Evolutionary conservation across 2,888 invertebrate genomes (phyloP).

Genomic region (Drosophila mercatorum): DNA sequence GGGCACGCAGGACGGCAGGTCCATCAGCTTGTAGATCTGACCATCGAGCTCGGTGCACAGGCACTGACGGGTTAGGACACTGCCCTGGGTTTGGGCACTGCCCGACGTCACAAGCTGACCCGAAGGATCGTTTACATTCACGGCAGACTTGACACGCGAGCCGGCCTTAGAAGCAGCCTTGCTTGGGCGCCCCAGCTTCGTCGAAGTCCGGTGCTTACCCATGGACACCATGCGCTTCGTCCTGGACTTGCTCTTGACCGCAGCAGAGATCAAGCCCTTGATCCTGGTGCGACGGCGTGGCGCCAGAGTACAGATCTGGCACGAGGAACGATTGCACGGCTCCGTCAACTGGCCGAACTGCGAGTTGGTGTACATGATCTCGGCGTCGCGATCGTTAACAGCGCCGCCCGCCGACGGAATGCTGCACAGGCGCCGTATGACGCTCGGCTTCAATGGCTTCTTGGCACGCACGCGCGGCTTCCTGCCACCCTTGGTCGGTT

Average conservation of each 20-base stretch:
- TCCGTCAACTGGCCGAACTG: conserved; percentile 1
- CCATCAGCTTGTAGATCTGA: conserved; percentile 1
- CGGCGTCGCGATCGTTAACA: neutral
- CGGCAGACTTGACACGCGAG: neutral
- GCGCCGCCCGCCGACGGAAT: accelerated
- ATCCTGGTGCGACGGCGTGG: neutral
- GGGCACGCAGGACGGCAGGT: neutral
- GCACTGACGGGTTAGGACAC: neutral
- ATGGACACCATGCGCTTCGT: neutral
- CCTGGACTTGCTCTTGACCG: neutral
- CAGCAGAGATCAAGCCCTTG: neutral
- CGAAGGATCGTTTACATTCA: neutral
- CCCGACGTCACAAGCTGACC: no score
- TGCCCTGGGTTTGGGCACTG: neutral
- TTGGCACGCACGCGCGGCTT: neutral
- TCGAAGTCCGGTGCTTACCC: neutral
- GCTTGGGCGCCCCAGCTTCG: neutral
- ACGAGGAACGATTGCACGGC: neutral
- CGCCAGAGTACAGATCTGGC: neutral
- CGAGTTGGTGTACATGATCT: conserved; percentile 29
- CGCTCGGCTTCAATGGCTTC: conserved; percentile 8
- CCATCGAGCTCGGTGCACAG: conserved; percentile 27
- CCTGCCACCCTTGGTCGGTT: accelerated
- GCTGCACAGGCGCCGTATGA: conserved; percentile 21
- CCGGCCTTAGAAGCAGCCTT: no score